Base-by-base conservation (phyloP, 2,113 vertebrate genomes). In the Calyptommatus sinebrachiatus region DNA sequence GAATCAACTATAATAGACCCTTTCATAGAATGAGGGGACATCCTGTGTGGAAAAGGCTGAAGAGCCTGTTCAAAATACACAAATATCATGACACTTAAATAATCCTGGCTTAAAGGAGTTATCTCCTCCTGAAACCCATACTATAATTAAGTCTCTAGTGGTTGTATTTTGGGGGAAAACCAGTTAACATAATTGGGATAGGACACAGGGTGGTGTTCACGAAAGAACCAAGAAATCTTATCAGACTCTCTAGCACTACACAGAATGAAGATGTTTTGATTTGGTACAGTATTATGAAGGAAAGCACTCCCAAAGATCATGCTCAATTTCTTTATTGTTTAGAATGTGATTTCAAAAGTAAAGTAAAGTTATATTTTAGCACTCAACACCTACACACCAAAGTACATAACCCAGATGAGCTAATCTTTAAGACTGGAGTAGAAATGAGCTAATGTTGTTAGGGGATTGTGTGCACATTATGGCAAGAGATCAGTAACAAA, bases 361-460 rank as follows among this genome's bases (percentile, higher is more conserved):
- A 93, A 89, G 89, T 85, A 81, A 89, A 90, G 72, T 80, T 83
- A 79, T 78, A 84, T 83, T 93, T 81, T 87, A 91, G 67, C 90
- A 91, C 87, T 94, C 90, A 92, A 75, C 89, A 94, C 85, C 91
- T 94, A 88, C 26, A 29, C 84, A 90, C 85, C 73, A 57, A 91
- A 93, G 83, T 87, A 71, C 78, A 90, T 80, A 91, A 84, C 74
- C 84, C 80, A 91, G 85, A 93, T 90, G 92, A 95, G 85, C 85
- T 93, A 92, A 93, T 90, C 83, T 90, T 86, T 65, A 89, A 89
- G 80, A 88, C 81, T 76, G 77, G 74, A 0, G 5, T 79, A 86
- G 83, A 92, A 93, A 88, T 92, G 92, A 94, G 83, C 86, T 93
- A 91, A 94, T 91, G 87, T 87, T 93, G 86, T 92, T 79, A 81